Percentiles rank a stretch among this genome's conserved stretches.
Evolutionary conservation across 2,797 vertebrate species (phyloP).

Genomic region (Lutra lutra): DNA sequence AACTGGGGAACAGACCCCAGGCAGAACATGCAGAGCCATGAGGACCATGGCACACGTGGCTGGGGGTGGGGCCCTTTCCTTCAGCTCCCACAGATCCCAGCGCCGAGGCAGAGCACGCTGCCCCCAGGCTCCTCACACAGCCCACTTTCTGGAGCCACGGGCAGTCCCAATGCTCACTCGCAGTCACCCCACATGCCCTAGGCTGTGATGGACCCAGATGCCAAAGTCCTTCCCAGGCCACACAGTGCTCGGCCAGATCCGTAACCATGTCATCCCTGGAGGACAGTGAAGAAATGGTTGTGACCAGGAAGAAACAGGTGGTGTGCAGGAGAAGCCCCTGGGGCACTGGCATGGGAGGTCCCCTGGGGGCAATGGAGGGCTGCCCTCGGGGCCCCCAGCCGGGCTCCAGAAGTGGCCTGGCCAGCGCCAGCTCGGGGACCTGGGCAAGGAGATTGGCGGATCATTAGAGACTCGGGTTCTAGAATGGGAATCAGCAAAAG

Average conservation of each 20-base stretch:
- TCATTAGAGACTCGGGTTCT: not conserved
- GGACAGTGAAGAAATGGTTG: not conserved
- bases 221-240: not conserved
- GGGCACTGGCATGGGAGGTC: rapidly evolving
- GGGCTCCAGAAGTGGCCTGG: not conserved
- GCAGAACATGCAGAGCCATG: rapidly evolving
- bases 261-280: rapidly evolving
- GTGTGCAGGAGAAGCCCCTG: not conserved
- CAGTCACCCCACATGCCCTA: rapidly evolving
- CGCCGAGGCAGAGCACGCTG: not conserved
- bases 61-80: not conserved
- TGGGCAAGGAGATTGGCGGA: not conserved
- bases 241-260: not conserved
- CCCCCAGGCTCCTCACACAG: rapidly evolving
- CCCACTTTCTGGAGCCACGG: no score
- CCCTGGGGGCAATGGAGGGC: rapidly evolving
- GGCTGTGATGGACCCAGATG: not conserved
- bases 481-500: rapidly evolving
- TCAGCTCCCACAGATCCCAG: not conserved
- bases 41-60: not conserved
- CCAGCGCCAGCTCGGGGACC: not conserved
- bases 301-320: not conserved
- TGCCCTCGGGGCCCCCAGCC: not conserved
- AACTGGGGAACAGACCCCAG: not conserved
- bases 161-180: rapidly evolving